These are phyloP conservation scores for Carposina sasakii DNA, from an alignment of 1,140 invertebrate species.

Conservation along the genomic window DNA sequence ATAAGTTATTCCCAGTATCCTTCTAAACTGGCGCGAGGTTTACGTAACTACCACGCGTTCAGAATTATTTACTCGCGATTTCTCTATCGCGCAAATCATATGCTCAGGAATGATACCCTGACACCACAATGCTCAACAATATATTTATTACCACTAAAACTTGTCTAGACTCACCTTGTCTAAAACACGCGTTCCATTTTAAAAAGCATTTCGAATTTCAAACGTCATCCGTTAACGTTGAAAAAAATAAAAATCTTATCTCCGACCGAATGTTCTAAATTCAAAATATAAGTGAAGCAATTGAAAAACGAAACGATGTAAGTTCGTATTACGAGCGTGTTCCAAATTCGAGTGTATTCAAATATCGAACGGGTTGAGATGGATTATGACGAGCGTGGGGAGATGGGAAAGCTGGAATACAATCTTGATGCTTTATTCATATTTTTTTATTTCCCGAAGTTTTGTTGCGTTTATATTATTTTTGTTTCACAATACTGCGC, in stretches of 20 bases:
- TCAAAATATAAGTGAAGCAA: conserved; percentile 68
- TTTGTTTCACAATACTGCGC: too few species aligned
- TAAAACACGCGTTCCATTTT: too few species aligned
- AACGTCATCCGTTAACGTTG: conserved; percentile 33
- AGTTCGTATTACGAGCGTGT: conserved; percentile 61
- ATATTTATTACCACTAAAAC: too few species aligned
- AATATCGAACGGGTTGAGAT: conserved; percentile 57
- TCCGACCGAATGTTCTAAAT: conserved; percentile 58
- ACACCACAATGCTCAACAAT: too few species aligned
- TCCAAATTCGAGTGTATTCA: conserved; percentile 67
- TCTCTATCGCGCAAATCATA: too few species aligned
- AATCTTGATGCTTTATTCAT: conserved; percentile 37
- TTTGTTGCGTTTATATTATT: conserved; percentile 18
- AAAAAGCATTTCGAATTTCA: conserved; percentile 40
- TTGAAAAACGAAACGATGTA: conserved; percentile 66
- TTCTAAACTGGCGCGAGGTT: too few species aligned
- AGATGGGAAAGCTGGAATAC: conserved; percentile 36
- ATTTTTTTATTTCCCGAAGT: conserved; percentile 29
- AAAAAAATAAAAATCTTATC: conserved; percentile 49
- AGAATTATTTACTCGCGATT: too few species aligned
- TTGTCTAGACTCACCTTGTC: too few species aligned
- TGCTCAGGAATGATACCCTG: too few species aligned
- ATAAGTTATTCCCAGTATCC: too few species aligned
- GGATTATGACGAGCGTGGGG: conserved; percentile 54
- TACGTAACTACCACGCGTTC: too few species aligned